These are phyloP conservation scores for Chlorops oryzae DNA, from an alignment of 1,140 invertebrate species.

Conservation along the genomic window DNA sequence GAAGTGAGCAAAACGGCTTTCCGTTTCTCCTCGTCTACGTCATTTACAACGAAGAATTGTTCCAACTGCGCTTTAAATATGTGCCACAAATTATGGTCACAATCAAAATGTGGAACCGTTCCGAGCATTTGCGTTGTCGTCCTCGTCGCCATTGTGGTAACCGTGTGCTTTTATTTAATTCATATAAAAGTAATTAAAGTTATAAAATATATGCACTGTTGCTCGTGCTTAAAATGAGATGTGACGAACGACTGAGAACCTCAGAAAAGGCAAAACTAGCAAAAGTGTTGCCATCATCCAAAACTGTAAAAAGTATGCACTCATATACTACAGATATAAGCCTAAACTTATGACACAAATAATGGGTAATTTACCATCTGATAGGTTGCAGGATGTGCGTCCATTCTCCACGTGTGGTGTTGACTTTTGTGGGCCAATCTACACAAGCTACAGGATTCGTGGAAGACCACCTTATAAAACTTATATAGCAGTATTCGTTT, in stretches of 20 bases:
- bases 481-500: conserved; percentile 15
- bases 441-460: conserved; percentile 6
- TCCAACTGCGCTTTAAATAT: background rate
- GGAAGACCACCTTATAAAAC: conserved; percentile 10
- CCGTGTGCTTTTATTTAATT: too few relatives aligned
- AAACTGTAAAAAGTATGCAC: too few relatives aligned
- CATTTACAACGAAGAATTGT: background rate
- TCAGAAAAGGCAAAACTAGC: too few relatives aligned
- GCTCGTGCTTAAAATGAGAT: too few relatives aligned
- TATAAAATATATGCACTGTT: too few relatives aligned
- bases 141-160: too few relatives aligned
- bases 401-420: conserved; percentile 8
- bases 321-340: background rate
- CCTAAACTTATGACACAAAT: conserved; percentile 2
- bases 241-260: too few relatives aligned
- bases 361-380: conserved; percentile 7
- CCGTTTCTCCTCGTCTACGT: background rate
- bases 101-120: background rate
- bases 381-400: conserved; percentile 1
- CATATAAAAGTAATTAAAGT: too few relatives aligned
- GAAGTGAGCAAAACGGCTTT: background rate
- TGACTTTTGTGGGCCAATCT: conserved; percentile 14
- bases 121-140: background rate
- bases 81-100: background rate
- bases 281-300: too few relatives aligned